Base-by-base conservation (phyloP, 2,888 invertebrate species). In the Anthophora plumipes region DNA sequence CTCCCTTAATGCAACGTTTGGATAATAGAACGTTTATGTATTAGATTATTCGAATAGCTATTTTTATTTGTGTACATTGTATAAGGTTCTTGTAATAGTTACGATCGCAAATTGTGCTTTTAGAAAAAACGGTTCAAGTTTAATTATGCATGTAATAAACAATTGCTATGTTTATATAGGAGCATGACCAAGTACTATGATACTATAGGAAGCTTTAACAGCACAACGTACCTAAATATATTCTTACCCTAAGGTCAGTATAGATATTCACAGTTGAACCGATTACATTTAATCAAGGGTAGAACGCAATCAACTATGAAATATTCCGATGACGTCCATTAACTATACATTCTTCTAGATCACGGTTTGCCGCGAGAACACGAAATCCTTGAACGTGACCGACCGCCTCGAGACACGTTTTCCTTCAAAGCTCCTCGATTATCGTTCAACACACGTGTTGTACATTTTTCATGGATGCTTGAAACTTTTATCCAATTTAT, bases 291-390 rank as follows among this genome's bases (percentile, higher is more conserved):
- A 64, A 77, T 52, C 60, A 70, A 46, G 59, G 63, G 55, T 71
- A 67, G 48, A 46, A 63, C 25, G 75, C 84, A 66, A 77, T 84
- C 78, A 43, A 68, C 73, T 74, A 75, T 85, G 73, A 78, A 87
- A 69, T 74, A 63, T 20, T 57, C 46, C 46, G 55, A 22, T 20
- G 25, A 20, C 55, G 39, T 17, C 55, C 43, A 64, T 61, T 76
- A 75, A 57, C 67, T 69, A 60, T 61, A 72, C 22, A 61, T 78
- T 78, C 73, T 81, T 69, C 71, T 69, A 68, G 73, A 46, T 37
- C 31, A 68, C 57, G 71, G 63, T 69, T n/a, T 78, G 75, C 59
- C 63, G 4, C 31, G 31, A 31, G 70, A n/a, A n/a, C 46, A 39
- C 54, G 72, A 71, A 61, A 67, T 70, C 73, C 70, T 84, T 78